Evolutionary conservation across 2,797 vertebrate species (phyloP).

Genomic region (Bucorvus abyssinicus): DNA sequence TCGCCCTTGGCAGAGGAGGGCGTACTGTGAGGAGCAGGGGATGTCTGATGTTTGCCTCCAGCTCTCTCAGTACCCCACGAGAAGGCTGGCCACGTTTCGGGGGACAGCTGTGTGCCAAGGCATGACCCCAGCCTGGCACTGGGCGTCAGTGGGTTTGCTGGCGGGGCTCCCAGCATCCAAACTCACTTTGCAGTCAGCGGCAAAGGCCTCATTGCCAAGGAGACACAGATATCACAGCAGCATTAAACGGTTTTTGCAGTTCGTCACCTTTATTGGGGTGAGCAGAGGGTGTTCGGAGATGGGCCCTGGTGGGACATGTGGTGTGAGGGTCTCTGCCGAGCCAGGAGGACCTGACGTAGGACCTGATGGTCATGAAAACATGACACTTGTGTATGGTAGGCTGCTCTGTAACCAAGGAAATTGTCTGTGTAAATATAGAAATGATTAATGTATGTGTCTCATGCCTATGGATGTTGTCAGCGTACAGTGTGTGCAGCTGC

Average conservation of each 20-base stretch:
- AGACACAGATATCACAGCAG: background rate
- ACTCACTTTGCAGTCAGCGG: background rate
- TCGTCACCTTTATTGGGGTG: background rate
- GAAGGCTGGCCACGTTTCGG: background rate
- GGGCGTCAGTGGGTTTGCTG: background rate
- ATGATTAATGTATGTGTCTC: background rate
- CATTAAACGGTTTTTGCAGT: background rate
- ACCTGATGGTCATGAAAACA: background rate
- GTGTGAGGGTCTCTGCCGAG: background rate
- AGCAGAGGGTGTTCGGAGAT: background rate
- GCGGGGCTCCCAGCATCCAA: background rate
- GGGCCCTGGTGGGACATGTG: background rate
- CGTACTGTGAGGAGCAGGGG: background rate
- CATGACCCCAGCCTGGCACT: background rate
- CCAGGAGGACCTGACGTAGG: background rate
- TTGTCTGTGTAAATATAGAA: background rate
- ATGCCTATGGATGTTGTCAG: constrained; percentile 22
- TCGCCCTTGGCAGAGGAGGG: background rate
- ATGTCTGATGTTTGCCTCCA: background rate
- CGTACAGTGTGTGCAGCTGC: background rate
- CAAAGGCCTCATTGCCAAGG: background rate
- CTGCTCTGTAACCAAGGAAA: constrained; percentile 14
- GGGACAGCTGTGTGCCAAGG: background rate
- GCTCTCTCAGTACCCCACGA: background rate
- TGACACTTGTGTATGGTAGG: background rate